A percentile compares a stretch with the other conserved stretches of the same genome.
Evolutionary conservation across 2,888 invertebrate species (phyloP).

Genomic region (Spilarctia lutea): DNA sequence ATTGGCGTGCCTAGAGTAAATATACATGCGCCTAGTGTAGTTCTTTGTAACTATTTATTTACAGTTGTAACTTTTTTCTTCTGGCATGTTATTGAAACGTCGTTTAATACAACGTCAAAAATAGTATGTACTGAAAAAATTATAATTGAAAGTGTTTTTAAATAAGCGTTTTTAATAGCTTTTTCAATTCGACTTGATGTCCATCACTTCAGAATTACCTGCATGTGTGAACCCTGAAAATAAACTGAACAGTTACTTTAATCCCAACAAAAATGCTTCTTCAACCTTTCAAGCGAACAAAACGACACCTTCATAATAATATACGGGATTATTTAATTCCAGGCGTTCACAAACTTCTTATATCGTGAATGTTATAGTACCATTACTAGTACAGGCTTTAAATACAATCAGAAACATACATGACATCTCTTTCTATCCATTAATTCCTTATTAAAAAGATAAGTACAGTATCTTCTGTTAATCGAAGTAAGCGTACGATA

Average conservation of each 20-base stretch:
- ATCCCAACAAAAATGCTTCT: conserved; percentile 2
- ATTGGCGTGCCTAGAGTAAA: conserved; percentile 84
- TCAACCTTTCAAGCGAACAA: conserved; percentile 8
- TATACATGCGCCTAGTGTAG: conserved; percentile 7
- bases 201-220: conserved; percentile 4
- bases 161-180: background rate
- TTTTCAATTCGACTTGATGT: background rate
- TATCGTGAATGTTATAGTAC: background rate
- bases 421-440: no score
- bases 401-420: no score
- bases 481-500: background rate
- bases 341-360: background rate
- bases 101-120: background rate
- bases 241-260: conserved; percentile 7
- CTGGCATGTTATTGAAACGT: background rate
- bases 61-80: background rate
- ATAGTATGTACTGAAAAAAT: background rate
- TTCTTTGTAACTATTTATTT: background rate
- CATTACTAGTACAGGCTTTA: no score
- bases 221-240: conserved; percentile 13
- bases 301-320: conserved; percentile 5
- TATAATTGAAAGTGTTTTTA: background rate
- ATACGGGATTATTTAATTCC: background rate
- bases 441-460: no score
- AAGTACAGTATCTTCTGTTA: no score